Base-by-base conservation (phyloP, 2,797 vertebrate species). In the Acridotheres tristis region DNA sequence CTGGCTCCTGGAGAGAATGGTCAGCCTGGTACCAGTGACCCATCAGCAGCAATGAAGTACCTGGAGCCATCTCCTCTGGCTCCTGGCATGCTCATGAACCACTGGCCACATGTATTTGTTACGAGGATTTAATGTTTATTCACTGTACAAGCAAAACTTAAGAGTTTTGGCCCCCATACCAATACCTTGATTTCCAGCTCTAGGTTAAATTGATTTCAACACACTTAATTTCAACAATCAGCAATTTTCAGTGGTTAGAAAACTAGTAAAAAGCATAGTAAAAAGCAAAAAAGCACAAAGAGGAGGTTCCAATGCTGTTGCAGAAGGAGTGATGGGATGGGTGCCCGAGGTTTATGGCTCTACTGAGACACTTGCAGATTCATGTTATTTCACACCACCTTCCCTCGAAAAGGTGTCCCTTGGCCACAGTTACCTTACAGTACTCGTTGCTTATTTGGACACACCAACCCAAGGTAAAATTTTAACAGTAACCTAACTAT, bases 301-400 rank as follows among this genome's bases (percentile, higher is more conserved):
- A 0, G 40, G 4, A 0, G 0, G 45, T 25, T 68, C 55, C 36
- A 38, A 30, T 0, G 0, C 14, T 11, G 15, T 5, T 2, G 1
- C 50, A 55, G 9, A 48, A 36, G 27, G 7, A 67, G 22, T 1
- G 3, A 20, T 4, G 21, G 30, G 40, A 22, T n/a, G 7, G 10
- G 23, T 1, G 7, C 19, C 42, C 10, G 29, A 32, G 15, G 16
- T 13, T 50, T 22, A 22, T 7, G 7, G 32, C 14, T 92, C 71
- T 45, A 2, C 38, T 14, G 8, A 53, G 19, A 27, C 9, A 66
- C 7, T 17, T 45, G 2, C n/a, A 63, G 19, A 19, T 59, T 83
- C 4, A 6, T 11, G 0, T 21, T 55, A 43, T 51, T 48, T 65
- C 55, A 75, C 10, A 55, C 2, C 14, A 72, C 9, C 8, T 32